A percentile compares a stretch with the other conserved stretches of the same genome.
Conservation (phyloP, 2,113 vertebrate genomes). For the Takifugu flavidus region DNA sequence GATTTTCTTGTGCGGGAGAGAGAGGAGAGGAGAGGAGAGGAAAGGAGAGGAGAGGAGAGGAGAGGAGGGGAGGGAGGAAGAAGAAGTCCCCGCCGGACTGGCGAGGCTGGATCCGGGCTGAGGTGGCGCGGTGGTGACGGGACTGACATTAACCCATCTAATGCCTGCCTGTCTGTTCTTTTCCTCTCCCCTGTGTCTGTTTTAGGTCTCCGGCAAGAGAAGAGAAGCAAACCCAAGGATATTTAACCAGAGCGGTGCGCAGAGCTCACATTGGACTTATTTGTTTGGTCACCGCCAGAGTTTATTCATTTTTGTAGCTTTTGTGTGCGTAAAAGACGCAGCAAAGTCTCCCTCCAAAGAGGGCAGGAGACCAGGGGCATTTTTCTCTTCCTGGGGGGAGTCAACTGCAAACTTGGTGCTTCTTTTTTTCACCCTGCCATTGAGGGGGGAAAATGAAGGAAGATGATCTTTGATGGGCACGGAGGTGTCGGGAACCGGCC, state of each 20-base stretch:
- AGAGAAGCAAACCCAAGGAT: constrained; percentile 49
- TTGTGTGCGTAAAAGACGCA: constrained; percentile 60
- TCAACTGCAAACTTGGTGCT: constrained; percentile 54
- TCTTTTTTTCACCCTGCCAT: constrained; percentile 23
- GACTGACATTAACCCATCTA: constrained; percentile 88
- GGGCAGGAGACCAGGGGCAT: constrained; percentile 46
- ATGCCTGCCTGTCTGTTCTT: constrained; percentile 76
- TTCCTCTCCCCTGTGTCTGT: constrained; percentile 58
- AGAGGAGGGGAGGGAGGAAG: constrained; percentile 73
- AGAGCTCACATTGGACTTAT: constrained; percentile 64
- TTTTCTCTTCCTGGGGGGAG: constrained; percentile 38
- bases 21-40: constrained; percentile 28
- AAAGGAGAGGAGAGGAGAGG: constrained; percentile 58
- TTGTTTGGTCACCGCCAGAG: constrained; percentile 54
- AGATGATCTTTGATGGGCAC: constrained; percentile 68
- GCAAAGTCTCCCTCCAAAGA: constrained; percentile 53
- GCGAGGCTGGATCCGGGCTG: constrained; percentile 85
- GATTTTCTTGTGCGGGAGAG: constrained; percentile 19
- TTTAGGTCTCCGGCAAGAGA: constrained; percentile 70
- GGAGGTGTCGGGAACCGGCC: constrained; percentile 61
- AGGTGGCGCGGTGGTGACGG: constrained; percentile 87
- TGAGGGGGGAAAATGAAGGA: constrained; percentile 56
- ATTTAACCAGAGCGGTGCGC: constrained; percentile 57
- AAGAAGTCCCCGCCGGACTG: constrained; percentile 80
- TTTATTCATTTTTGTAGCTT: constrained; percentile 59